Evolutionary conservation across 2,113 vertebrate genomes (phyloP).

Genomic region (Camelus dromedarius): DNA sequence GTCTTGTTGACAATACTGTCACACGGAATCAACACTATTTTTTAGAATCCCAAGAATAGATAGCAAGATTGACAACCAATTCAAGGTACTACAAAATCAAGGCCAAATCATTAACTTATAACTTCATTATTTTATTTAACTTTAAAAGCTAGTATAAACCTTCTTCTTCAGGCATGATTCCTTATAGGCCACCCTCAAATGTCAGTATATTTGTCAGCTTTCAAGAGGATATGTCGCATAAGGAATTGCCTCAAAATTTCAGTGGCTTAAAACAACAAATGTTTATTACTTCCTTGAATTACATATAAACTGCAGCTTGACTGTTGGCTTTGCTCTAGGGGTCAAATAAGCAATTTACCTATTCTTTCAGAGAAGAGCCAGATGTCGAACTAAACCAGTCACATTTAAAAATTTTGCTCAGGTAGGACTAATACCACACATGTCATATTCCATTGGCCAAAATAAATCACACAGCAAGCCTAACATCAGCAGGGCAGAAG

Average conservation of each 20-base stretch:
- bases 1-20: background rate
- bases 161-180: background rate
- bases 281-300: conserved; percentile 34
- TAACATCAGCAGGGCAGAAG: background rate
- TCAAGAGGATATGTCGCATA: background rate
- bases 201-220: background rate
- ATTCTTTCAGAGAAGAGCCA: background rate
- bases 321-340: background rate
- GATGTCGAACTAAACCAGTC: conserved; percentile 9
- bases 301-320: background rate
- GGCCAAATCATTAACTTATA: background rate
- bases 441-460: background rate
- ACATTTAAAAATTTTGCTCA: background rate
- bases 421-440: background rate
- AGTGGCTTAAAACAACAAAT: background rate
- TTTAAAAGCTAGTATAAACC: background rate
- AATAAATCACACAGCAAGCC: background rate
- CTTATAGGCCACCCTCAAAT: background rate
- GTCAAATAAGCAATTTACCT: background rate
- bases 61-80: background rate
- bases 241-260: background rate
- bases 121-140: background rate
- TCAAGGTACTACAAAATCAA: background rate
- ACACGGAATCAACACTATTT: background rate
- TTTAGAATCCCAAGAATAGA: background rate